These are phyloP conservation scores for Sympetrum striolatum DNA, from an alignment of 2,888 invertebrate species.

Conservation along the genomic window DNA sequence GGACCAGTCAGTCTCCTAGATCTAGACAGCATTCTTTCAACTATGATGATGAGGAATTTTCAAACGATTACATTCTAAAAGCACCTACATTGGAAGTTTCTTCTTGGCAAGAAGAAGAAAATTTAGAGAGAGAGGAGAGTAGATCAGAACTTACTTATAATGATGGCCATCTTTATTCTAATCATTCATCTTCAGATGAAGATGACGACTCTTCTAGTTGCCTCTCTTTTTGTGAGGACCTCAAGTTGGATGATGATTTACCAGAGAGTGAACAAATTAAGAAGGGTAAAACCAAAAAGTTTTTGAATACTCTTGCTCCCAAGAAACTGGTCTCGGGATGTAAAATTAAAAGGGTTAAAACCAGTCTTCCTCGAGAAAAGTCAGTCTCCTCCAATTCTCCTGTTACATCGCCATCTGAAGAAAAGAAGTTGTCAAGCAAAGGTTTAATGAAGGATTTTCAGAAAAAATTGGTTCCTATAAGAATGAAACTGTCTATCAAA, in stretches of 20 bases:
- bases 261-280: background rate
- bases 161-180: constrained; percentile 52
- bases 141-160: constrained; percentile 48
- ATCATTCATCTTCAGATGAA: constrained; percentile 45
- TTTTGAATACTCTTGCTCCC: constrained; percentile 8
- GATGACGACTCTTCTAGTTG: constrained; percentile 32
- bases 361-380: background rate
- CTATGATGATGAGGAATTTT: constrained; percentile 12
- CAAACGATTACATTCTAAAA: background rate
- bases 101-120: constrained; percentile 25
- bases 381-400: background rate
- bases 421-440: background rate
- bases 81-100: constrained; percentile 16
- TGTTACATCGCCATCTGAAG: background rate
- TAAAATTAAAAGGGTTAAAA: background rate
- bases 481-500: background rate
- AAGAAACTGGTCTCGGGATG: constrained; percentile 1
- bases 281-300: background rate
- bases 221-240: constrained; percentile 4
- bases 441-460: constrained; percentile 11
- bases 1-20: constrained; percentile 6
- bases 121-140: constrained; percentile 33
- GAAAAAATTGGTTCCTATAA: background rate
- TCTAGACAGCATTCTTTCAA: background rate
- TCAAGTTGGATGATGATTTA: background rate